Evolutionary conservation across 2,888 invertebrate species (phyloP).

Genomic region (Homarus gammarus): DNA sequence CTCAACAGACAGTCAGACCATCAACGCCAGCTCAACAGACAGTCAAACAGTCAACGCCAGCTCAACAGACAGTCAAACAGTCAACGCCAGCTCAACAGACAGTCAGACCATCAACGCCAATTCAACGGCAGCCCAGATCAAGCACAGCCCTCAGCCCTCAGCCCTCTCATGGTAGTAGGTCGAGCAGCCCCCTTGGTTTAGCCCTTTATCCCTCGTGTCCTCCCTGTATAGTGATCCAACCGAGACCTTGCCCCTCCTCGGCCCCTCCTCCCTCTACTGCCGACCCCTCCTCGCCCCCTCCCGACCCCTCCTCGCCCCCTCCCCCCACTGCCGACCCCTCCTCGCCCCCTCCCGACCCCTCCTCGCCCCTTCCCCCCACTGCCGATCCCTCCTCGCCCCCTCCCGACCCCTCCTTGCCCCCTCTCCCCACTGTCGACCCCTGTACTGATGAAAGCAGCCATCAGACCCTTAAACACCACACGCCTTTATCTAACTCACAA

Average conservation of each 20-base stretch:
- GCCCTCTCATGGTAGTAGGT: not conserved
- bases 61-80: not conserved
- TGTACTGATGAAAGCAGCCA: no score
- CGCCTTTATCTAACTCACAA: no score
- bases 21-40: not conserved
- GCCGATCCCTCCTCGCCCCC: no score
- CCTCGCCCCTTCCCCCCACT: no score
- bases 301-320: not conserved
- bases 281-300: not conserved
- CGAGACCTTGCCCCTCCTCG: not conserved
- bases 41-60: no score
- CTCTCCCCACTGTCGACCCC: no score
- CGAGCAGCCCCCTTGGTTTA: not conserved
- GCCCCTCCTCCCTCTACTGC: not conserved
- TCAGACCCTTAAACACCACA: no score
- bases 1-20: slow-evolving; percentile 4
- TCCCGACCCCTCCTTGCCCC: no score
- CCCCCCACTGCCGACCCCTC: not conserved
- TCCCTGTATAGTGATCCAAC: slow-evolving; percentile 16
- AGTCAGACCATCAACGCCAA: slow-evolving; percentile 3
- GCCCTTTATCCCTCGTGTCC: slow-evolving; percentile 12
- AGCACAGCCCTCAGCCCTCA: slow-evolving; percentile 3
- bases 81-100: slow-evolving; percentile 6
- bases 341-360: not conserved
- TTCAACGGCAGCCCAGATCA: slow-evolving; percentile 32